Percentiles rank a stretch among this genome's conserved stretches.
phyloP scores from a whole-genome alignment of 2,797 vertebrate genomes.

The Schizopygopsis malacanthus region DNA sequence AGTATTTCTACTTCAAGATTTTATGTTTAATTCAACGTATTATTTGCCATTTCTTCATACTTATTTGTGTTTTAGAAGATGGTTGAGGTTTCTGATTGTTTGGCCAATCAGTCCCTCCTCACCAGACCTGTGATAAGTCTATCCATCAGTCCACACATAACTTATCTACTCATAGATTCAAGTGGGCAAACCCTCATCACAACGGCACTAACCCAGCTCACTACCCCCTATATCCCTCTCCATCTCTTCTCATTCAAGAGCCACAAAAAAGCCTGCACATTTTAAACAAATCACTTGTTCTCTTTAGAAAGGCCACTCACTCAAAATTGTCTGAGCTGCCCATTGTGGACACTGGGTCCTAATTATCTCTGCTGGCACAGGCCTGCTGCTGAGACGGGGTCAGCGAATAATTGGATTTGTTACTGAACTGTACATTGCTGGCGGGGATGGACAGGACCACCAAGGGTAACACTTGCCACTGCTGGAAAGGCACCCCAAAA shows the following conservation, averaged over 20 bases:
- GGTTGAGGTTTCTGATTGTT: not conserved
- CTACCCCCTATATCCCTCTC: constrained; percentile 3
- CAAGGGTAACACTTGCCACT: constrained; percentile 60
- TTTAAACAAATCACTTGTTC: constrained; percentile 88
- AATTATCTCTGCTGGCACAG: constrained; percentile 85
- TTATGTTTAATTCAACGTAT: not conserved
- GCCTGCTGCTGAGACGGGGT: constrained; percentile 81
- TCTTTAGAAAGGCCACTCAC: constrained; percentile 77
- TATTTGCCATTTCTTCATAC: not conserved
- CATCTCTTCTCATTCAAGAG: constrained; percentile 61
- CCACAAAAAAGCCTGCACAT: constrained; percentile 69
- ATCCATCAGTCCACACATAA: constrained; percentile 78
- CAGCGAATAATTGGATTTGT: constrained; percentile 90
- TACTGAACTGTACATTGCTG: constrained; percentile 78
- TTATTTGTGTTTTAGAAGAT: not conserved
- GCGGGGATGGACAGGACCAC: constrained; percentile 81
- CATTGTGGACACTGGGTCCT: constrained; percentile 80
- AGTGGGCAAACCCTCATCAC: constrained; percentile 77
- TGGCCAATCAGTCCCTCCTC: constrained; percentile 3
- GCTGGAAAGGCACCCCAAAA: constrained; percentile 47
- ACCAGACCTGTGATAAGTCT: constrained; percentile 75
- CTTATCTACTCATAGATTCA: constrained; percentile 76
- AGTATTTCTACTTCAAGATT: not conserved
- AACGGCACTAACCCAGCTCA: constrained; percentile 12
- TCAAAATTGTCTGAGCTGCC: constrained; percentile 77